Evolutionary conservation across 2,797 vertebrate genomes (phyloP), one percentile per base, ranked within the genome.

Genomic region (Rallus crepitans): DNA sequence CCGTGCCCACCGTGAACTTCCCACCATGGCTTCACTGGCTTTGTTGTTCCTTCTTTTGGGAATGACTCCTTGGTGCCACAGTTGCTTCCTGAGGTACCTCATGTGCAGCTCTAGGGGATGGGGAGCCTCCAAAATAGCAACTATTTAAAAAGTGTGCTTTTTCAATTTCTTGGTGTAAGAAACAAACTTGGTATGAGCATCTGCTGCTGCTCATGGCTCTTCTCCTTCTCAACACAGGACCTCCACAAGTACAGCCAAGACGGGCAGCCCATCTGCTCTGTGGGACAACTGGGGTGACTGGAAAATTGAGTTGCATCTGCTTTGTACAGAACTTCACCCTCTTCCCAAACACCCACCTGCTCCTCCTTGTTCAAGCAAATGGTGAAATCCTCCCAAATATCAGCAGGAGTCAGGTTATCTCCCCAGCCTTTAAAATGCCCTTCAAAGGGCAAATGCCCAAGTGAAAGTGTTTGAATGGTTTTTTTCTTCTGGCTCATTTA

Each of bases 401-500:
- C 87, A 57, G 9, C 91, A 60, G 79, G 56, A 85, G 60, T 48
- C 61, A 31, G 66, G 60, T 56, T 82, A 0, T 17, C 52, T 63
- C 76, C 76, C 50, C 31, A 5, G 35, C 15, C 89, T 94, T 87
- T 77, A 53, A 94, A 90, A 82, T 13, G 89, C 33, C 94, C 91
- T 94, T 92, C 87, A 82, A 2, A 70, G 39, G 33, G 6, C 1
- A 17, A 89, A 55, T 0, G 5, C 59, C 42, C 4, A 11, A 66
- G 6, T 40, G 59, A 52, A 77, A 92, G 37, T 1, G 0, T 50
- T 71, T 1, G 11, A 57, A 24, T 33, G 25, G 25, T 48, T 90
- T 90, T 89, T 89, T 91, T 25, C 68, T 92, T 93, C 75, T 60
- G 93, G 66, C 75, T 92, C 91, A 57, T 91, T 95, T 77, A 7